phyloP scores from a whole-genome alignment of 2,113 vertebrate genomes.

The Phaethon lepturus region DNA sequence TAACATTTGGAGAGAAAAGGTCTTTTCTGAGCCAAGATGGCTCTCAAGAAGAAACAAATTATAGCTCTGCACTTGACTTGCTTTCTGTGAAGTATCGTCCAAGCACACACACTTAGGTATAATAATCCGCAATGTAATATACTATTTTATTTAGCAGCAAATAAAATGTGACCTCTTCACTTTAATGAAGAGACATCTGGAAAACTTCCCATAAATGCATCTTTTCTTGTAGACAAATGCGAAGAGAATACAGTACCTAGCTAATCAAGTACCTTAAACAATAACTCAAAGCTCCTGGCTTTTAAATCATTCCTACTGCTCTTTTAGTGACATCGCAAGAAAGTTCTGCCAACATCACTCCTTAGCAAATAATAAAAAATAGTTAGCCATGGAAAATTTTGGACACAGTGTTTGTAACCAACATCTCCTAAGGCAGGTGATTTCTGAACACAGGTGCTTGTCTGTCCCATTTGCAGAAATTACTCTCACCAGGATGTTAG shows the following conservation, averaged over 20 bases:
- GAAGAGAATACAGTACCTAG: constrained; percentile 31
- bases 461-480: background rate
- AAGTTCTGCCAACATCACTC: constrained; percentile 22
- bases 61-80: constrained; percentile 11
- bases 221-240: constrained; percentile 35
- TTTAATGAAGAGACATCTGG: constrained; percentile 66
- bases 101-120: constrained; percentile 46
- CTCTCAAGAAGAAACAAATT: constrained; percentile 50
- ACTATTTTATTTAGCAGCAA: constrained; percentile 61
- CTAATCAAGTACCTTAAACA: constrained; percentile 62
- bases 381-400: constrained; percentile 44
- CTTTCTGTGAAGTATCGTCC: constrained; percentile 36
- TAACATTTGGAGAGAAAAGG: constrained; percentile 31
- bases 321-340: constrained; percentile 24
- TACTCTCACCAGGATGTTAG: background rate
- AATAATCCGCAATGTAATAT: constrained; percentile 30
- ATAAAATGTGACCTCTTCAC: constrained; percentile 53
- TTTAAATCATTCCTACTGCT: constrained; percentile 67
- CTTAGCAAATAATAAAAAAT: constrained; percentile 42
- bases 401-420: background rate
- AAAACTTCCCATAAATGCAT: constrained; percentile 56
- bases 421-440: background rate
- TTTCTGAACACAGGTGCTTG: background rate
- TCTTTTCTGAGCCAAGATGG: constrained; percentile 38
- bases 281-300: constrained; percentile 45